A percentile compares a stretch with the other conserved stretches of the same genome.
These are phyloP conservation scores for Euzetes globulus DNA, from an alignment of 2,888 invertebrate species.

Conservation along the genomic window DNA sequence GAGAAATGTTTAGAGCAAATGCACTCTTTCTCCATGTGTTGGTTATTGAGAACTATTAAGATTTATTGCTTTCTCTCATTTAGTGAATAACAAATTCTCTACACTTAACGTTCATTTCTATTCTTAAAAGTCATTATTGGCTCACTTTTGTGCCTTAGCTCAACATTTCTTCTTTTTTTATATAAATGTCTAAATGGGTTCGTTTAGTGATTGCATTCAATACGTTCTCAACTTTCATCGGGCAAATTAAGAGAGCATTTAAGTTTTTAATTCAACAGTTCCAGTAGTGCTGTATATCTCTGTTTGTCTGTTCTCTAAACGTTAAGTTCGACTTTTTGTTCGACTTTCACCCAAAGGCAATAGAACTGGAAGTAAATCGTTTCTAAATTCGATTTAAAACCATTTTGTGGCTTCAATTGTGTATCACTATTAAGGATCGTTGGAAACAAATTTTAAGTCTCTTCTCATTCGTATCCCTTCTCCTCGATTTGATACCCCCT, in stretches of 20 bases:
- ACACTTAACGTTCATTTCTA: constrained; percentile 27
- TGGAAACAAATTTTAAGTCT: constrained; percentile 28
- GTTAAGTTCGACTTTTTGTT: neutral
- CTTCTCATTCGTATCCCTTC: neutral
- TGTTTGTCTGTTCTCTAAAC: neutral
- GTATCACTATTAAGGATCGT: constrained; percentile 29
- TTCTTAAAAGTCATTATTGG: constrained; percentile 30
- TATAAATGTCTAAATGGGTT: constrained; percentile 23
- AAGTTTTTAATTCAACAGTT: constrained; percentile 29
- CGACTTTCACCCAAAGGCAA: neutral
- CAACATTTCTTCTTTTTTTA: constrained; percentile 20
- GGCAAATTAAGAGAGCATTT: constrained; percentile 28
- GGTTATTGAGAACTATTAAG: constrained; percentile 30
- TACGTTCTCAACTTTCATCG: neutral
- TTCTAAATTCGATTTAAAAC: constrained; percentile 31
- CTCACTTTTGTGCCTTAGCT: constrained; percentile 6
- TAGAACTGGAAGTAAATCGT: constrained; percentile 2
- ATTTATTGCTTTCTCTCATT: constrained; percentile 28
- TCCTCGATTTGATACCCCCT: neutral
- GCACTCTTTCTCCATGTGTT: constrained; percentile 12
- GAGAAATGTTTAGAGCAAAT: neutral
- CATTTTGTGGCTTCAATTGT: constrained; percentile 30
- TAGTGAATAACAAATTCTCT: constrained; percentile 29
- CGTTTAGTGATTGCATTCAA: neutral
- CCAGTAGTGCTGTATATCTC: constrained; percentile 16